Conservation (phyloP, 1,140 invertebrate species). For the Manduca sexta region DNA sequence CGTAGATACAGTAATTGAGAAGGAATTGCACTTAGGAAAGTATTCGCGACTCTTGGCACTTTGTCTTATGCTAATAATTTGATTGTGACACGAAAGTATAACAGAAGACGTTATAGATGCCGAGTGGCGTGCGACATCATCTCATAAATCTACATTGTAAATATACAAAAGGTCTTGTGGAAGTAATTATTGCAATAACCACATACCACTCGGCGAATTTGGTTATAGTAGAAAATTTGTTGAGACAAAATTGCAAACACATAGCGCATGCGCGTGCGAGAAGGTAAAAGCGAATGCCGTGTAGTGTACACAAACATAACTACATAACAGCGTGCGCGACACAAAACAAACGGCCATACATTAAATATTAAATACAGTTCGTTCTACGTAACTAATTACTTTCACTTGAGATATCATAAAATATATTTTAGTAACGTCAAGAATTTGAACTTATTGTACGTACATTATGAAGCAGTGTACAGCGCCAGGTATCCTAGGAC, state of each 20-base stretch:
- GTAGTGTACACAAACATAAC: neutral
- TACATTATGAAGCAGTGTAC: constrained; percentile 61
- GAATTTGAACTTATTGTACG: constrained; percentile 62
- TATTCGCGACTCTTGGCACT: constrained; percentile 64
- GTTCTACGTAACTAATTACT: constrained; percentile 32
- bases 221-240: too few relatives aligned
- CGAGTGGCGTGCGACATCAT: too few relatives aligned
- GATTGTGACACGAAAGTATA: constrained; percentile 9
- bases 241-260: too few relatives aligned
- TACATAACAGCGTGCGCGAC: constrained; percentile 1
- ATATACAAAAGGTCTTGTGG: too few relatives aligned
- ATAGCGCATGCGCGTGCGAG: neutral
- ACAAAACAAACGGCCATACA: constrained; percentile 2
- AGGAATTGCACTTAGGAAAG: constrained; percentile 61
- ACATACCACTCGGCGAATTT: too few relatives aligned
- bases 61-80: constrained; percentile 55
- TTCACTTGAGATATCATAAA: constrained; percentile 43
- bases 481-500: constrained; percentile 40
- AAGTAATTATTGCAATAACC: too few relatives aligned
- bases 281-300: neutral
- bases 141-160: too few relatives aligned
- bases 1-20: constrained; percentile 53
- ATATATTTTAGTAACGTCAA: constrained; percentile 54
- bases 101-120: constrained; percentile 2
- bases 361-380: constrained; percentile 13